Conservation (phyloP, 2,797 vertebrate genomes). For the Taenioides sp. region DNA sequence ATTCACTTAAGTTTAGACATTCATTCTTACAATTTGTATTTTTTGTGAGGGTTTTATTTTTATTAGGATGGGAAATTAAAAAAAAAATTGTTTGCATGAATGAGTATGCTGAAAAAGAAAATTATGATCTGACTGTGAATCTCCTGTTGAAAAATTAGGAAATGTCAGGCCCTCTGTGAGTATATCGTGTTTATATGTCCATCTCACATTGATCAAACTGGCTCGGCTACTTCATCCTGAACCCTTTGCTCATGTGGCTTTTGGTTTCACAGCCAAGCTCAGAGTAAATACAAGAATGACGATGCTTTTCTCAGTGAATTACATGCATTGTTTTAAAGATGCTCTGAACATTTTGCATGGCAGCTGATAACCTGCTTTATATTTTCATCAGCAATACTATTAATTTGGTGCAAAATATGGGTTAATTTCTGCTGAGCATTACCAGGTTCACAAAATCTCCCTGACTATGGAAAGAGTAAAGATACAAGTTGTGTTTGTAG, state of each 20-base stretch:
- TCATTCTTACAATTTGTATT: slow-evolving; percentile 32
- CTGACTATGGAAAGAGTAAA: slow-evolving; percentile 17
- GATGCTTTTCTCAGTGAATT: slow-evolving; percentile 39
- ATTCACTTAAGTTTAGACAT: slow-evolving; percentile 19
- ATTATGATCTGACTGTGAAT: slow-evolving; percentile 80
- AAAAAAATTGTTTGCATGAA: slow-evolving; percentile 70
- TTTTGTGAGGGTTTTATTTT: slow-evolving; percentile 28
- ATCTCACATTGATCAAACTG: slow-evolving; percentile 80
- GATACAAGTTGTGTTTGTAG: slow-evolving; percentile 11
- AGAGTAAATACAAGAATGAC: slow-evolving; percentile 53
- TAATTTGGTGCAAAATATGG: slow-evolving; percentile 46
- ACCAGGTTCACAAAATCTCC: slow-evolving; percentile 53
- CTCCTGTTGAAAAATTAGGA: slow-evolving; percentile 92
- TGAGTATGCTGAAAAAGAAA: slow-evolving; percentile 63
- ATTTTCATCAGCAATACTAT: slow-evolving; percentile 67
- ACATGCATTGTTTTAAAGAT: slow-evolving; percentile 43
- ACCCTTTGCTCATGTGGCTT: slow-evolving; percentile 64
- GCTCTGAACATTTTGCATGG: slow-evolving; percentile 54
- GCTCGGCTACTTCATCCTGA: slow-evolving; percentile 65
- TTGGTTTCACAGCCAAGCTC: slow-evolving; percentile 74
- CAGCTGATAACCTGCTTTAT: slow-evolving; percentile 48
- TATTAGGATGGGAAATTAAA: slow-evolving; percentile 32
- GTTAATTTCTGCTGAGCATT: slow-evolving; percentile 68
- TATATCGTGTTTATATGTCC: slow-evolving; percentile 91
- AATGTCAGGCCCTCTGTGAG: slow-evolving; percentile 93